phyloP scores from a whole-genome alignment of 2,888 invertebrate species.

The Luperina nickerlii region DNA sequence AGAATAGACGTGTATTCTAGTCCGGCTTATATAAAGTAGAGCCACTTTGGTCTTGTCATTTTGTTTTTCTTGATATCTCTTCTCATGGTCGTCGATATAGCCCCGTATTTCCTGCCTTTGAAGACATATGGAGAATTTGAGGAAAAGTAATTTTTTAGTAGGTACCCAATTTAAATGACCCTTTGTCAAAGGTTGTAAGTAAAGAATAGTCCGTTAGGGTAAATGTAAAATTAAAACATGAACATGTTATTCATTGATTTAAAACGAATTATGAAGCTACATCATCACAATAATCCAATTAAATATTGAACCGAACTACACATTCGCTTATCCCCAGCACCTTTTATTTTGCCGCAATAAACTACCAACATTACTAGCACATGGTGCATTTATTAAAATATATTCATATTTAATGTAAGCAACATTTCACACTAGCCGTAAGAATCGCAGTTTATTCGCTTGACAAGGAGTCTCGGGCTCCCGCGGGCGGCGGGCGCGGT shows the following conservation, averaged over 20 bases:
- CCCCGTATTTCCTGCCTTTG: background rate
- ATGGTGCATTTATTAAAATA: constrained; percentile 67
- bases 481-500: constrained; percentile 52
- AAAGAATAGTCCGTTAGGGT: background rate
- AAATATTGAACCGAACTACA: constrained; percentile 9
- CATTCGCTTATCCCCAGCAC: constrained; percentile 19
- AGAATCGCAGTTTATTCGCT: constrained; percentile 80
- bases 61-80: background rate
- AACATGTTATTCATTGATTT: background rate
- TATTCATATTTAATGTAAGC: constrained; percentile 71
- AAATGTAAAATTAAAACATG: background rate
- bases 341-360: constrained; percentile 57
- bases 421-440: constrained; percentile 77
- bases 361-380: constrained; percentile 63
- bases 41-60: background rate
- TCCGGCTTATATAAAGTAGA: background rate
- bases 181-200: background rate
- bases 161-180: background rate
- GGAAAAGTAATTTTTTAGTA: background rate
- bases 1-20: constrained; percentile 8
- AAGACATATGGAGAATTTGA: background rate
- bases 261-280: background rate
- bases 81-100: background rate
- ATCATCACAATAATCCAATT: constrained; percentile 8
- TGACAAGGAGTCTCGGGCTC: constrained; percentile 74